Conservation (phyloP, 2,113 vertebrate genomes). For the Actinemys pallida region DNA sequence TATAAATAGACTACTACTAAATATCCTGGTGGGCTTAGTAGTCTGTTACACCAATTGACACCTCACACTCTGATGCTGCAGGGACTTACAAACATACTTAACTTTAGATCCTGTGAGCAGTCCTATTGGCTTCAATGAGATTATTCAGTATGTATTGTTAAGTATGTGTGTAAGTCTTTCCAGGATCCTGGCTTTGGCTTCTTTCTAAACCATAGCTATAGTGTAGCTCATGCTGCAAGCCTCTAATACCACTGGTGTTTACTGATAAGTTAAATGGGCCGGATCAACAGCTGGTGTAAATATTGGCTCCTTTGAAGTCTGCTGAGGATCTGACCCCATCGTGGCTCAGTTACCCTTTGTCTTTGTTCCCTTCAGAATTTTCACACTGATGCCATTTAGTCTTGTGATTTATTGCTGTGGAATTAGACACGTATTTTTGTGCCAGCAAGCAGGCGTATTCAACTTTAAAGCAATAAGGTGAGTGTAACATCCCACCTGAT, state of each 20-base stretch:
- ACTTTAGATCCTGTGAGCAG: not conserved
- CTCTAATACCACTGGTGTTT: not conserved
- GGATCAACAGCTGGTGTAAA: not conserved
- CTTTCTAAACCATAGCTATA: not conserved
- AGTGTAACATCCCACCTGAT: not conserved
- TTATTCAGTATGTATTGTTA: not conserved
- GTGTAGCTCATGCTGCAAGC: not conserved
- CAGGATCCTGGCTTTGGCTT: not conserved
- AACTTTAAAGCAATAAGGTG: not conserved
- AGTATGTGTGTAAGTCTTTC: not conserved
- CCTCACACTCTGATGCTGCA: not conserved
- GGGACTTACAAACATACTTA: not conserved
- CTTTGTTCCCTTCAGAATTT: conserved; percentile 8
- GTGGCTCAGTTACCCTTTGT: not conserved
- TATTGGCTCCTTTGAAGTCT: not conserved
- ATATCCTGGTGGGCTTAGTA: not conserved
- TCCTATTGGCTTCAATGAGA: not conserved
- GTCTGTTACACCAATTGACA: not conserved
- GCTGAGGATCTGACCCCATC: not conserved
- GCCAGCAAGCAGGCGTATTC: not conserved
- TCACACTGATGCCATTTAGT: not conserved
- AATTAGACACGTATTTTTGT: not conserved
- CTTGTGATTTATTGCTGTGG: not conserved
- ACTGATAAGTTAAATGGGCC: not conserved
- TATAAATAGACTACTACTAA: not conserved